Evolutionary conservation across 2,797 vertebrate genomes (phyloP), one percentile per base, ranked within the genome.

Genomic region (Schizopygopsis malacanthus): DNA sequence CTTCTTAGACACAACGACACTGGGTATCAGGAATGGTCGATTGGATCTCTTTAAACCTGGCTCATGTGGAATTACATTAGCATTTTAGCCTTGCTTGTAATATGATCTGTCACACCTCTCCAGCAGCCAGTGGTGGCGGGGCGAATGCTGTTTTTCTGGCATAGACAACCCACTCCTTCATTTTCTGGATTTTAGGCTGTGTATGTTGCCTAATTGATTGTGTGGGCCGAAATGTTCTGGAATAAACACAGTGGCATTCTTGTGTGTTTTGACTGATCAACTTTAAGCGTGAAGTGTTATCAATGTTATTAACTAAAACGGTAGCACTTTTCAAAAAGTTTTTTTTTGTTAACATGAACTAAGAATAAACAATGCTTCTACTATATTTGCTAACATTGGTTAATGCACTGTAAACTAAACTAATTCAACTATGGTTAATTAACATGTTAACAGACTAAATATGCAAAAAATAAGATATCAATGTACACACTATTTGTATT

Each of bases 31-130:
- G 91, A 90, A 86, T 85, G 92, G 91, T 91, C 91, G 95, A 96
- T 96, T 95, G 92, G 91, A 95, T 95, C 95, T 95, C 94, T 95
- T 95, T 94, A 90, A 94, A 94, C 89, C 87, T 25, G 88, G 91
- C 92, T 95, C 93, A 91, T 94, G 88, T 93, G 92, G 93, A 95
- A 95, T 96, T 94, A 93, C 94, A 95, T 95, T 96, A 94, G 93
- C 94, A 95, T 95, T 45, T 93, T 92, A 92, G 91, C 90, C 83
- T 90, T 90, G 90, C 92, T 94, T 92, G 93, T 93, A 93, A 94
- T 92, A 91, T 93, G 93, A 95, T 95, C 94, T 87, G 91, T 94
- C 92, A 93, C 92, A 92, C 90, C 89, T 91, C 89, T 92, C 89
- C 82, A 81, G 87, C 89, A 91, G 43, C 43, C 43, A 45, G 43